Base-by-base conservation (phyloP, 23 tunicate genomes). In the Corella eumyota region DNA sequence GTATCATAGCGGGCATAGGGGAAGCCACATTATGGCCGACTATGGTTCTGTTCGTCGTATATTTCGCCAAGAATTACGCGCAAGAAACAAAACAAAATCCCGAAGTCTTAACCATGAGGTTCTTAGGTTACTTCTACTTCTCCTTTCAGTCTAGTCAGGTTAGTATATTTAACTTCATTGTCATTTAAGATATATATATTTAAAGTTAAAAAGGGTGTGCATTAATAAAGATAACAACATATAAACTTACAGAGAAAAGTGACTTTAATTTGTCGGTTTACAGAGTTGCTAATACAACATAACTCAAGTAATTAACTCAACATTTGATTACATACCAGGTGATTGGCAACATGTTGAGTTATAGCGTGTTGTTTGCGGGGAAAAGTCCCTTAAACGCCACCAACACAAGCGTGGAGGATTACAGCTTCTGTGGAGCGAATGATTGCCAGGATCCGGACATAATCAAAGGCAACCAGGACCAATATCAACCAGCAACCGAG, bases 391-490 rank as follows among this genome's bases (percentile, higher is more conserved):
- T 28, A 1, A 33, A 45, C 15, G 19, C 36, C 30, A n/a, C n/a
- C n/a, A 17, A 11, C 44, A n/a, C 68, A 15, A 35, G 24, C 44
- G 34, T 52, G 52, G 48, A 38, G 3, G 73, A 75, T 38, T 48
- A 66, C 27, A 66, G 73, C 1, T 25, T 66, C 15, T 82, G 92
- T 38, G 92, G 92, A 13, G 76, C 67, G 13, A 67, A 82, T 45
- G 92, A 82, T 60, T 82, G 92, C 50, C 92, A 82, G 51, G 69
- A 73, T 61, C 80, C 81, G 35, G 74, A 82, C 56, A 52, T 82
- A 13, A 82, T 81, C 0, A 35, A 28, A 1, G 45, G 51, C 36
- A 67, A 73, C 33, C 24, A 59, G 31, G 60, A 74, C 58, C 57
- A 69, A 11, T 82, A 82, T 53, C 51, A 65, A 9, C 92, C 92